phyloP scores from a whole-genome alignment of 2,797 vertebrate genomes.

The Sebastes nivosus region DNA sequence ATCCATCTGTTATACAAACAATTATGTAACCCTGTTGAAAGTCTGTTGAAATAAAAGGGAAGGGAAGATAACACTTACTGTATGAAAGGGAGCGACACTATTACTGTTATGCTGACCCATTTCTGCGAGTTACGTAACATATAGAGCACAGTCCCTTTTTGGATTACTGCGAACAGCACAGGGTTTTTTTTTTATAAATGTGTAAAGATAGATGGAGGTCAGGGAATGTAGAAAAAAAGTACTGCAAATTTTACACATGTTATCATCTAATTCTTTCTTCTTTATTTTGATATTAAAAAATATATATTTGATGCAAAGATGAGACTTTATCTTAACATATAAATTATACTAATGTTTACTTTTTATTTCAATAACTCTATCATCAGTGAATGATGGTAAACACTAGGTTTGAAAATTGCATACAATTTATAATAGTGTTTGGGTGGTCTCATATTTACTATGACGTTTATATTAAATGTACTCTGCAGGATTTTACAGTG shows the following conservation, averaged over 20 bases:
- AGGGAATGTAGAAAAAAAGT: background rate
- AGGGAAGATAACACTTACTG: background rate
- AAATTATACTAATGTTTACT: background rate
- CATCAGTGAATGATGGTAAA: background rate
- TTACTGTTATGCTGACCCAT: slow-evolving; percentile 31
- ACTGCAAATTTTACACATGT: background rate
- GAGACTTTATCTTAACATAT: background rate
- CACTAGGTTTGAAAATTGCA: background rate
- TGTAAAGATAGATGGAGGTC: slow-evolving; percentile 22
- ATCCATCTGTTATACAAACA: background rate
- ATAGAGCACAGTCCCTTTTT: slow-evolving; percentile 18
- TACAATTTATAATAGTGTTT: background rate
- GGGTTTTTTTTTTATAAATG: background rate
- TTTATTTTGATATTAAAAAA: background rate
- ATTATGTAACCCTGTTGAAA: background rate
- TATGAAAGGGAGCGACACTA: background rate
- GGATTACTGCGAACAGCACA: slow-evolving; percentile 16
- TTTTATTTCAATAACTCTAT: background rate
- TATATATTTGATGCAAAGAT: background rate
- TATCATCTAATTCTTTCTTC: background rate
- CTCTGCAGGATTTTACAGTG: background rate
- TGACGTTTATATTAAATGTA: background rate
- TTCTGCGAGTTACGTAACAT: slow-evolving; percentile 57
- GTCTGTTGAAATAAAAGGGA: background rate
- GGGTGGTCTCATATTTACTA: background rate